Base-by-base conservation (phyloP, 2,888 invertebrate genomes). In the Itoplectis maculator region DNA sequence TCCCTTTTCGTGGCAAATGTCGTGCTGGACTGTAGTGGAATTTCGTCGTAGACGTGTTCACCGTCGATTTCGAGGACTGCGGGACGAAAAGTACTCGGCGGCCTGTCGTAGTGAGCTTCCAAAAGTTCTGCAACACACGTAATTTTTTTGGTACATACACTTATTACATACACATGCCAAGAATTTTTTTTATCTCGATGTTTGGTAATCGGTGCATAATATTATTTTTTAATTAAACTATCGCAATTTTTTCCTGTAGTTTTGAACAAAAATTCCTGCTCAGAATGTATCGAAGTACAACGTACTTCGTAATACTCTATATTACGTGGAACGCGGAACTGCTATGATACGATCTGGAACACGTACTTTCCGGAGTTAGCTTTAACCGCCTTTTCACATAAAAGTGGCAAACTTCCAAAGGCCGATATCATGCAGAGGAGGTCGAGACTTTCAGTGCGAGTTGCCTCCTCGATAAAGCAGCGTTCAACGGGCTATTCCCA, bases 21-120 rank as follows among this genome's bases (percentile, higher is more conserved):
- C 8, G 84, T 83, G 78, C 75, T 79, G 42, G 84, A 83, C 47
- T 84, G 86, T 63, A 91, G 84, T 3, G 96, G 95, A 81, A 96
- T 96, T 92, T 96, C 96, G 81, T 95, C 96, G 88, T 96, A 96
- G 29, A 96, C 91, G 66, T 95, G 96, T 89, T 96, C 95, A 89
- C 92, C 79, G 90, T 92, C 80, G 90, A 86, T 75, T 8, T 88
- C 88, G 90, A 93, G 93, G 90, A 85, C 90, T 85, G 84, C 65
- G 2, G 86, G 88, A 85, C 79, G 68, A 73, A 84, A 85, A 54
- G 82, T 83, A 56, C 74, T 82, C n/a, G 92, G 91, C 42, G 93
- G 93, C 49, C 90, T 86, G 87, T 96, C 96, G 89, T 96, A 96
- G 87, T 95, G 94, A 84, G 95, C 94, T 88, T 95, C 95, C 86